Base-by-base conservation (phyloP, 2,797 vertebrate genomes). In the Peromyscus nudipes region DNA sequence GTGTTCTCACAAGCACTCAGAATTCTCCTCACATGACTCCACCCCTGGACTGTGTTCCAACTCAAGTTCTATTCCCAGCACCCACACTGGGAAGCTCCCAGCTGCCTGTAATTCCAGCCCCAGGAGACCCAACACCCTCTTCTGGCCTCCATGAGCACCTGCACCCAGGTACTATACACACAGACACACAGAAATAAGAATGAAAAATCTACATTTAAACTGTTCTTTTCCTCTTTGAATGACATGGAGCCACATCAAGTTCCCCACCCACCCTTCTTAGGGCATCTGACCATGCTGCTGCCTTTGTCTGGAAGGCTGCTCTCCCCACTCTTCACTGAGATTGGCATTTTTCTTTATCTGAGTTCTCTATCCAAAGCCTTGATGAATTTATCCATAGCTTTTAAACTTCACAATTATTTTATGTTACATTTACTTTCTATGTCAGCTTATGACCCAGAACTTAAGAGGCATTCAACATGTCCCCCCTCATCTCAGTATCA, bases 401-500 rank as follows among this genome's bases (percentile, higher is more conserved):
- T 88, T 83, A 93, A 83, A 80, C 85, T 29, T 84, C 57, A 93
- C 16, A 86, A n/a, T 90, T 62, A 75, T 60, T 85, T 60, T 92
- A 73, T 75, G 86, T 91, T n/a, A 37, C 46, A 87, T 90, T 89
- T 95, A 19, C 43, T 87, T 92, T 84, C 84, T 86, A 40, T 79
- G 11, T 75, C 40, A 90, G 43, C 19, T 86, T 89, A n/a, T 92
- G 46, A 65, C 57, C 52, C 64, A 71, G 37, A 92, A 86, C 76
- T 91, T 81, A 94, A 82, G 52, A 46, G 34, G 29, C 62, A 6
- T 13, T 91, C 82, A 69, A 52, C 40, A 34, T 55, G 55, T 25
- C 34, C 6, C 14, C 14, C 37, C 14, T 92, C 52, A 86, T 60
- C 75, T 82, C 62, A 57, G 5, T 62, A 62, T 19, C 40, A 86